Base-by-base conservation (phyloP, 2,113 vertebrate species). In the Spea bombifrons region DNA sequence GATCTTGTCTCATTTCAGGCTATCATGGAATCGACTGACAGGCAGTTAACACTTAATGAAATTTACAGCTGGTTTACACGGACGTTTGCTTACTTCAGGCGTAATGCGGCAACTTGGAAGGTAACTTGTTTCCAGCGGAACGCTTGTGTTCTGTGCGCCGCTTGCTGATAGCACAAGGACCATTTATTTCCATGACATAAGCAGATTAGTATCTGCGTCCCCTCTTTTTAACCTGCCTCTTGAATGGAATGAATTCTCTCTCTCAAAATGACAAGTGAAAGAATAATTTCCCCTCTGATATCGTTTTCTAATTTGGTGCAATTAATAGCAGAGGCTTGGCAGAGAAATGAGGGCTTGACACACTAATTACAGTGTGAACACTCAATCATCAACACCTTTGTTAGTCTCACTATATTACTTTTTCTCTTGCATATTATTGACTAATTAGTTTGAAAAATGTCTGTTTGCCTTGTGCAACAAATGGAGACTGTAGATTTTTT, bases 31-130 rank as follows among this genome's bases (percentile, higher is more conserved):
- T 97, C 97, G 81, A 89, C 89, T 89, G 97, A 99, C 95, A 98
- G 96, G 96, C 97, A 99, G 96, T 94, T 99, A 95, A 99, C 97
- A 85, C 96, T 99, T 92, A 99, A 99, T 93, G 97, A 99, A 96
- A 99, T 99, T 94, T 99, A 99, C 95, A 99, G 96, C 96, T 99
- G 97, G 97, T 99, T 99, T 95, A 99, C 97, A 72, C 94, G 96
- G 92, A 99, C 97, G 81, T 99, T 99, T 85, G 97, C 97, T 90
- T 99, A 99, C 93, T 99, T 99, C 94, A 94, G 97, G 92, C 96
- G 97, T 89, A 99, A 99, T 83, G 97, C 97, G 63, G 97, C 97
- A 85, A 99, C 97, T 90, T 99, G 97, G 97, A 99, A 99, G 97
- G 97, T 97, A 96, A 94, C 89, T 88, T 83, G 84, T 85, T 84